Evolutionary conservation across 2,888 invertebrate genomes (phyloP), one percentile per base, ranked within the genome.

Genomic region (Morpho achilles): DNA sequence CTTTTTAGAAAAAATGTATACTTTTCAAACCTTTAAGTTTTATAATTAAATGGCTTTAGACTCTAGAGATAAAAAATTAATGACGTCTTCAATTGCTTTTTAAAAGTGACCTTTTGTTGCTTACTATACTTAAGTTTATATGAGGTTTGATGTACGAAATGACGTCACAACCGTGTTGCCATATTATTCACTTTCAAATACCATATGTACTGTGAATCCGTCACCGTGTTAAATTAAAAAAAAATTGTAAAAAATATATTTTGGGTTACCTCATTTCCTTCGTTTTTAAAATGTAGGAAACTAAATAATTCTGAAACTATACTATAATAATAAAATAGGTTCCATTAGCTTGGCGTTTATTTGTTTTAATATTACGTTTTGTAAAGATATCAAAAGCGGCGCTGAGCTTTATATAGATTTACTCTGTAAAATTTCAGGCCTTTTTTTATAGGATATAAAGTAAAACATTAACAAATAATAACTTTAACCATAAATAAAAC

Each of bases 161-260:
- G 32, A 32, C 32, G 32, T 32, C 32, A 32, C 32, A 32, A 32
- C 32, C 32, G 32, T 32, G 32, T 66, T 66, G 59, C 63, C 62
- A 67, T 61, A 67, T 60, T 63, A 53, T 56, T 53, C 50, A 48
- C 42, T 39, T 42, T 50, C 39, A 47, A 42, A 42, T 40, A 6
- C 52, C 47, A 22, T 50, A 8, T 42, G 32, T 46, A 56, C 47
- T 47, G 50, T 50, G 60, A 51, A 57, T 54, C 61, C 59, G 47
- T 22, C 59, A 63, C 60, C 62, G 53, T 50, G 53, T 58, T 50
- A 58, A 61, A 32, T 32, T 46, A 55, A 58, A 59, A 54, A 54
- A 64, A 54, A 55, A 41, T 39, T 7, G 53, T 22, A 50, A 47
- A 56, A 51, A 41, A 53, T 47, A 41, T 46, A 46, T 22, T 48